phyloP scores from a whole-genome alignment of 2,113 vertebrate genomes.

The Pangasianodon hypophthalmus region DNA sequence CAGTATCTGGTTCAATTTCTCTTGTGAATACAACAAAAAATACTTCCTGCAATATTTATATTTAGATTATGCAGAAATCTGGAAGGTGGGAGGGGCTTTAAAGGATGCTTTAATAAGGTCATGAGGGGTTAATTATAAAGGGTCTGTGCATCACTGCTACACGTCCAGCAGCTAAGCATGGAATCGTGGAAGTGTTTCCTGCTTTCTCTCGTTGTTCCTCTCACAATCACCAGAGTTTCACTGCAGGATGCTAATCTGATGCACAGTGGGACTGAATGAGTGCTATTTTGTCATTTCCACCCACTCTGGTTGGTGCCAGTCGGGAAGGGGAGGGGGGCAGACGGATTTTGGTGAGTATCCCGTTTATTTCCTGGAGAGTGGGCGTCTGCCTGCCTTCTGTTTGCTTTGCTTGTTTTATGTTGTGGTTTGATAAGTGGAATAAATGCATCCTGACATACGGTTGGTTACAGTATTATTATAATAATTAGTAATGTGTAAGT shows the following conservation, averaged over 20 bases:
- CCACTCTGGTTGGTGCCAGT: not conserved
- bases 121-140: not conserved
- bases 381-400: not conserved
- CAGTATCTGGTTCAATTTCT: not conserved
- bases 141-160: not conserved
- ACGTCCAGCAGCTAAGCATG: not conserved
- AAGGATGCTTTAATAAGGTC: not conserved
- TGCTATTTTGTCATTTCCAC: conserved; percentile 14
- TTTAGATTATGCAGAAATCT: not conserved
- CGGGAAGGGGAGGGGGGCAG: not conserved
- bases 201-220: not conserved
- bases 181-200: not conserved
- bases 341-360: not conserved
- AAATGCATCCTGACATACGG: not conserved
- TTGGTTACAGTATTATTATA: not conserved
- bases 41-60: not conserved
- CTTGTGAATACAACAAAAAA: not conserved
- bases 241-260: conserved; percentile 7
- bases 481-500: not conserved
- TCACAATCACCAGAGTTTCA: not conserved
- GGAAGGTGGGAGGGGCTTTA: not conserved
- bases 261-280: conserved; percentile 4
- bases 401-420: not conserved
- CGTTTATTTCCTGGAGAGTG: not conserved
- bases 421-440: not conserved